Evolutionary conservation across 35 echinoderm and acorn worm genomes (phyloP), one percentile per base, ranked within the genome.

Genomic region (Patiria miniata): DNA sequence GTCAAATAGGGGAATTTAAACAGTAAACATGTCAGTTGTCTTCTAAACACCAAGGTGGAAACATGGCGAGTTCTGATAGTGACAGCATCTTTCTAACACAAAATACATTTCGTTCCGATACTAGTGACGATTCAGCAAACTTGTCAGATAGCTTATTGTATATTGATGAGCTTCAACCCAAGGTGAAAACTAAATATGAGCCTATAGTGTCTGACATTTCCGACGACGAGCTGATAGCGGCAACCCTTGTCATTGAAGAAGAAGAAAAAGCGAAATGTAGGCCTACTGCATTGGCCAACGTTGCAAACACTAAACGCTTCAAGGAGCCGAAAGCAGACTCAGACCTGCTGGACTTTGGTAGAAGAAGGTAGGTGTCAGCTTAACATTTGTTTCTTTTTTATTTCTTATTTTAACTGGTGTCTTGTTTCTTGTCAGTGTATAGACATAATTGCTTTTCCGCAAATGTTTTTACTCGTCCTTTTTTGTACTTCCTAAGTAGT

Each of bases 151-250:
- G 2, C 10, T 21, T 14, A 55, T 14, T 14, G 21, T 21, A 9
- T 55, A 55, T 14, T 0, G 21, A 55, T 0, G 38, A 18, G 23
- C 17, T 21, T 51, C 9, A 21, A n/a, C 7, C 39, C 4, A 19
- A 14, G 18, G 4, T 17, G 17, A 18, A 29, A 29, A 78, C 37
- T 16, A 9, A 26, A 26, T 81, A 21, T 21, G 7, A 81, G 51
- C 79, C 79, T 7, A 26, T 81, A 44, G 79, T 81, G 2, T 81
- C 51, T 19, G 79, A 81, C 26, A 51, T 81, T 81, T 81, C 79
- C 5, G 79, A 81, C 51, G 79, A 81, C 2, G 79, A 51, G 29
- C 15, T 81, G 14, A 9, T 81, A 8, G n/a, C 40, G 15, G 79
- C 79, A 3, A 44, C 79, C 23, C 7, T 81, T 44, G 79, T 44